These are phyloP conservation scores for Cataglyphis livida DNA, from an alignment of 2,888 invertebrate species.

Conservation along the genomic window DNA sequence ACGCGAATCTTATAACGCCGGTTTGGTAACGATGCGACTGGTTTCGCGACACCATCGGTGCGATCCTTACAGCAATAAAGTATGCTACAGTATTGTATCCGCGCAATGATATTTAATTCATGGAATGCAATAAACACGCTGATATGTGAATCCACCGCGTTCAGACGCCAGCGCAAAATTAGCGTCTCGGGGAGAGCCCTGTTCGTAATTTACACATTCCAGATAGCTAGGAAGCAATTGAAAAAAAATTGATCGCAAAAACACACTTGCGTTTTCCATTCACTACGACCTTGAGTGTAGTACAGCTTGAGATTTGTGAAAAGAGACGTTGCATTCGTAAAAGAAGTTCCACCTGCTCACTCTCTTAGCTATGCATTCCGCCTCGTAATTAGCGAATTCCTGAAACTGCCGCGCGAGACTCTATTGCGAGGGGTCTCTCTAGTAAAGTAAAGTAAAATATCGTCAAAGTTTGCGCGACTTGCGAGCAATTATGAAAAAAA, in stretches of 20 bases:
- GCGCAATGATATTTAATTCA: constrained; percentile 71
- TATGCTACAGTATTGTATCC: constrained; percentile 65
- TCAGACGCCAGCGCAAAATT: constrained; percentile 60
- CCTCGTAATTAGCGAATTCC: constrained; percentile 4
- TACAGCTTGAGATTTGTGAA: constrained; percentile 23
- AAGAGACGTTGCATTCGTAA: constrained; percentile 19
- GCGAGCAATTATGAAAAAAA: background rate
- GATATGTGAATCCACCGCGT: constrained; percentile 65
- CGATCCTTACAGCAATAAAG: constrained; percentile 61
- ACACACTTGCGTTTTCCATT: constrained; percentile 16
- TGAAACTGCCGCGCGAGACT: background rate
- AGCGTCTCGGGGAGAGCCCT: constrained; percentile 45
- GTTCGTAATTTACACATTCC: constrained; percentile 65
- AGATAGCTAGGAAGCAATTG: constrained; percentile 37
- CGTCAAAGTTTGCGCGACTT: constrained; percentile 8
- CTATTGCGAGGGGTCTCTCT: background rate
- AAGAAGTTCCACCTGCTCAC: constrained; percentile 2
- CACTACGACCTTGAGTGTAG: constrained; percentile 27
- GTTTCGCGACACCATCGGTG: constrained; percentile 40
- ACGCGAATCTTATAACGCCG: constrained; percentile 36
- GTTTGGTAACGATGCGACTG: constrained; percentile 56
- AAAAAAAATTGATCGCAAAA: constrained; percentile 32
- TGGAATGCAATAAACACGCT: constrained; percentile 68
- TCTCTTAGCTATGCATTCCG: background rate
- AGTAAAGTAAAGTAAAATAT: background rate